Base-by-base conservation (phyloP, 2,797 vertebrate species). In the Anabas testudineus region DNA sequence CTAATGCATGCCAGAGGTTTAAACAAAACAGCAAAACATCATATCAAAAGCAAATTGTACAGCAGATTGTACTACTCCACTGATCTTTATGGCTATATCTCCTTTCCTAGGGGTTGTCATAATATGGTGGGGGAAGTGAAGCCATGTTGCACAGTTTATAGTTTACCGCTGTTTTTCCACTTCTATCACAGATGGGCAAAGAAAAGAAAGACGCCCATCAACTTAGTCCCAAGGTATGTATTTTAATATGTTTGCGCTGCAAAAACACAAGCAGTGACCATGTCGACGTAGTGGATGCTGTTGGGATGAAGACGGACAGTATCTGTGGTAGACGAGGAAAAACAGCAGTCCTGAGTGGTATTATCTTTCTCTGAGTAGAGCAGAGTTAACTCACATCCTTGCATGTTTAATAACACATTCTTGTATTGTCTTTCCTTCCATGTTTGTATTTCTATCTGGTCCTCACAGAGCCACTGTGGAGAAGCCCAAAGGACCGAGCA, bases 401-500 rank as follows among this genome's bases (percentile, higher is more conserved):
- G 39, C 48, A 22, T 56, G n/a, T 60, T 76, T 10, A 62, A n/a
- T 91, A 79, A 91, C 61, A n/a, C n/a, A 14, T 48, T 42, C 37
- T 64, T 56, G 55, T 65, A 37, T 75, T 81, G 69, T 85, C 43
- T 61, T 68, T 65, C 51, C 57, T 34, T 54, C 26, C 55, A 42
- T 66, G 21, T 64, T 5, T 42, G 78, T 66, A 76, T 46, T 42
- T 84, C 67, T 86, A 46, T 90, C 65, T 87, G 95, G 92, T 92
- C 91, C 95, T 91, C 92, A 92, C 91, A 97, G 97, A 92, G 94
- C 93, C 80, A 92, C 91, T 69, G 88, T 94, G 83, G 98, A 99
- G 93, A 99, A 97, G 84, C 95, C 96, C 71, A 99, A 98, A 92
- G 96, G 95, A 72, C 95, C 96, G 30, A 98, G 94, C 83, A 94